Percentiles rank a stretch among this genome's conserved stretches.
These are phyloP conservation scores for Pollenia labialis DNA, from an alignment of 2,888 invertebrate genomes.

Conservation along the genomic window DNA sequence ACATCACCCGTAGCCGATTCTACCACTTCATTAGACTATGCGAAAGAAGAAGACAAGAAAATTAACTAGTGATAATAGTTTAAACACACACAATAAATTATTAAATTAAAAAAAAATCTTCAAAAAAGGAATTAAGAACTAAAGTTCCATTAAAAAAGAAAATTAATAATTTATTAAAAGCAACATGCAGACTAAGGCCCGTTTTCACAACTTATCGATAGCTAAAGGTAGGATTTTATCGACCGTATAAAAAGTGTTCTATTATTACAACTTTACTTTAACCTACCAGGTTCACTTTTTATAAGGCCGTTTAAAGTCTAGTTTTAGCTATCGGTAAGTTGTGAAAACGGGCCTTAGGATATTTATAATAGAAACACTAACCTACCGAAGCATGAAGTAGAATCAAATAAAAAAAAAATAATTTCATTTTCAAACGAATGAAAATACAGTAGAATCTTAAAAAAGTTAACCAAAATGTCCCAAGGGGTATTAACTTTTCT, in stretches of 20 bases:
- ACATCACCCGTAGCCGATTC: constrained; percentile 49
- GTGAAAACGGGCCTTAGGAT: too few species aligned
- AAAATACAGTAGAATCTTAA: too few species aligned
- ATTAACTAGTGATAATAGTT: constrained; percentile 63
- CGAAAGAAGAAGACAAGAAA: constrained; percentile 60
- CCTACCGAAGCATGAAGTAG: constrained; percentile 67
- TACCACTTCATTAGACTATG: constrained; percentile 31
- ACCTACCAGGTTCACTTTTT: too few species aligned
- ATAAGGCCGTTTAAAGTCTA: too few species aligned
- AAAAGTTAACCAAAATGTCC: too few species aligned
- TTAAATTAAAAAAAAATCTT: constrained; percentile 2
- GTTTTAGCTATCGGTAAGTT: too few species aligned
- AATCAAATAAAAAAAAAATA: constrained; percentile 33
- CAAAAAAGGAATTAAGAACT: constrained; percentile 40
- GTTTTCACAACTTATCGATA: too few species aligned
- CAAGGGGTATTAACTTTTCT: too few species aligned
- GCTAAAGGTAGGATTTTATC: too few species aligned
- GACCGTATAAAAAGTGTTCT: too few species aligned
- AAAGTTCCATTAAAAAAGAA: constrained; percentile 56
- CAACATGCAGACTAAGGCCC: constrained; percentile 53
- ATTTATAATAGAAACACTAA: constrained; percentile 64
- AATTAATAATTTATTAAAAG: constrained; percentile 37
- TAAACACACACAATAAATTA: background rate
- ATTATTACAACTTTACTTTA: too few species aligned
- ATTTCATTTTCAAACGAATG: background rate